Base-by-base conservation (phyloP, 2,113 vertebrate genomes). In the zebrafish (Danio rerio) region DNA sequence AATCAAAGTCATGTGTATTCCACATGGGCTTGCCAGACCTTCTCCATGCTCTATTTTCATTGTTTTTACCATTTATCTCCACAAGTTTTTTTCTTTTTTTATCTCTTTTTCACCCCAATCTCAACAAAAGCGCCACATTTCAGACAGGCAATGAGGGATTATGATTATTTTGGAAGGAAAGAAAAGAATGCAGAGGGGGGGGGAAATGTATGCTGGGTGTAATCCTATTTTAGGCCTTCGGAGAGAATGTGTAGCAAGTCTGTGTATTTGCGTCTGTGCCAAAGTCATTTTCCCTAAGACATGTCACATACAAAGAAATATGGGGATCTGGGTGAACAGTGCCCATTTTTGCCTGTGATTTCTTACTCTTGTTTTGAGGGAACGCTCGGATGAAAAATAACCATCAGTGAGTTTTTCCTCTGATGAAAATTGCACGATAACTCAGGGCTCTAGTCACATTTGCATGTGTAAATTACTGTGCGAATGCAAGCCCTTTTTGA, bases 221-320 rank as follows among this genome's bases (percentile, higher is more conserved):
- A 77, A 61, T 69, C 79, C 72, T 43, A 49, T 80, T 83, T 83
- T 52, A 68, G 62, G 62, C 61, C 49, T 56, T 63, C 59, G 75
- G 81, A 42, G 76, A 71, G 63, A 56, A 58, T 86, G 81, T 83
- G 76, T 63, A 45, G 62, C 72, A 20, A 58, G 66, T 58, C 49
- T 59, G 49, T 66, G 56, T 47, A 58, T 73, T 69, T 78, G 68
- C 13, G 18, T 58, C 55, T 47, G 70, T 88, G 90, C 89, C 91
- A 90, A 88, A 84, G 86, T 82, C 83, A 82, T 89, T 87, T 83
- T 85, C 89, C 86, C 86, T 86, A 84, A 81, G 91, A 92, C 82
- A 90, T 92, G 89, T 88, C 89, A 89, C 89, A 89, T 90, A 88
- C 88, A 86, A 86, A 87, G 89, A 78, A 18, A 68, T 76, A 40